These are phyloP conservation scores for Tyrophagus putrescentiae DNA, from an alignment of 1,140 invertebrate species.

Conservation along the genomic window DNA sequence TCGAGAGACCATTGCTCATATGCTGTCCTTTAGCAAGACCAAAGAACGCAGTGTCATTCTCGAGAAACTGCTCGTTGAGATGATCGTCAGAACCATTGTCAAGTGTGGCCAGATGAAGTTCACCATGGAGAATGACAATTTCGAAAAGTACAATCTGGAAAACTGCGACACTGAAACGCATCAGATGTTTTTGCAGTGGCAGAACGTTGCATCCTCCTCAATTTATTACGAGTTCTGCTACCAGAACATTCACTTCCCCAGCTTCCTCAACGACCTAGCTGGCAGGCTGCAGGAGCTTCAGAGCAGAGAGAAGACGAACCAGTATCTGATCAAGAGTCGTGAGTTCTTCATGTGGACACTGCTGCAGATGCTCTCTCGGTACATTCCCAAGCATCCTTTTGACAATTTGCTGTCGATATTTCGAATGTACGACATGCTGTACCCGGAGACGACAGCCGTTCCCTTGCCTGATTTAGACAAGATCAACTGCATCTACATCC, in stretches of 20 bases:
- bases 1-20: constrained; percentile 83
- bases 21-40: constrained; percentile 75
- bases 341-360: constrained; percentile 95
- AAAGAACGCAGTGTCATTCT: constrained; percentile 74
- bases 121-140: not conserved
- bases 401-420: constrained; percentile 73
- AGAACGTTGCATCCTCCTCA: constrained; percentile 81
- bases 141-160: constrained; percentile 12
- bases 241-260: constrained; percentile 46
- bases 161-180: constrained; percentile 20
- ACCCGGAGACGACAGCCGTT: constrained; percentile 75
- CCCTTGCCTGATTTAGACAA: constrained; percentile 74
- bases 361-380: constrained; percentile 90
- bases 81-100: constrained; percentile 81
- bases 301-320: constrained; percentile 39
- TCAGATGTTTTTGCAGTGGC: constrained; percentile 43
- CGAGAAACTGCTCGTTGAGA: constrained; percentile 80
- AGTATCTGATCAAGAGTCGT: constrained; percentile 58
- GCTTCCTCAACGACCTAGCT: constrained; percentile 71
- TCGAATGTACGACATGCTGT: constrained; percentile 76
- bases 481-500: constrained; percentile 65
- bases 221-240: constrained; percentile 92
- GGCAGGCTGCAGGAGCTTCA: constrained; percentile 71
- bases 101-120: constrained; percentile 40
- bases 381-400: constrained; percentile 82